phyloP scores from a whole-genome alignment of 1,140 invertebrate genomes.

The Heliconius hermathena region DNA sequence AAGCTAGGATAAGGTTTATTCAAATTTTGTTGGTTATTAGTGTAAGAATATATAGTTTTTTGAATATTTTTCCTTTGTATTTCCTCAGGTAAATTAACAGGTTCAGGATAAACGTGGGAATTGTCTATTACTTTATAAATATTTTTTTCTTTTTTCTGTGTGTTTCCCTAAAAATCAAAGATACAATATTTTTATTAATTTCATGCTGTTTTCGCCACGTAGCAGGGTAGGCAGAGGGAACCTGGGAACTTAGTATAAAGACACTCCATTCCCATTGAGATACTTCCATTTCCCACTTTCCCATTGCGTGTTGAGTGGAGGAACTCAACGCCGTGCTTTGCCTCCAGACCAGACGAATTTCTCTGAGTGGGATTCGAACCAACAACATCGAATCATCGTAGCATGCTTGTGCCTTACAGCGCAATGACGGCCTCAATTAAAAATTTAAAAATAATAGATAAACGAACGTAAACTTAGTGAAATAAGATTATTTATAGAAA shows the following conservation, averaged over 20 bases:
- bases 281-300: no score
- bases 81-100: slow-evolving; percentile 24
- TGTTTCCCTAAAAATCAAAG: slow-evolving; percentile 16
- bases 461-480: not conserved
- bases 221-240: no score
- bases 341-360: no score
- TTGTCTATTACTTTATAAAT: slow-evolving; percentile 41
- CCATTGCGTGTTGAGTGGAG: no score
- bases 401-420: no score
- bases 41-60: slow-evolving; percentile 16
- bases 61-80: slow-evolving; percentile 9
- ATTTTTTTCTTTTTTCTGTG: slow-evolving; percentile 17
- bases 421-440: not conserved
- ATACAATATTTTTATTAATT: no score
- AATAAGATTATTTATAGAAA: not conserved
- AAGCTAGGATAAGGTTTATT: slow-evolving; percentile 32
- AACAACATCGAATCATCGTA: no score
- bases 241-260: no score
- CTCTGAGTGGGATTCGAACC: no score
- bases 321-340: no score
- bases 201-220: no score
- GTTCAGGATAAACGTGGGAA: slow-evolving; percentile 50
- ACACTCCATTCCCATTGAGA: no score
- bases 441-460: slow-evolving; percentile 13
- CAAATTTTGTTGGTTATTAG: not conserved